Evolutionary conservation across 2,888 invertebrate species (phyloP).

Genomic region (Dynastes hyllus): DNA sequence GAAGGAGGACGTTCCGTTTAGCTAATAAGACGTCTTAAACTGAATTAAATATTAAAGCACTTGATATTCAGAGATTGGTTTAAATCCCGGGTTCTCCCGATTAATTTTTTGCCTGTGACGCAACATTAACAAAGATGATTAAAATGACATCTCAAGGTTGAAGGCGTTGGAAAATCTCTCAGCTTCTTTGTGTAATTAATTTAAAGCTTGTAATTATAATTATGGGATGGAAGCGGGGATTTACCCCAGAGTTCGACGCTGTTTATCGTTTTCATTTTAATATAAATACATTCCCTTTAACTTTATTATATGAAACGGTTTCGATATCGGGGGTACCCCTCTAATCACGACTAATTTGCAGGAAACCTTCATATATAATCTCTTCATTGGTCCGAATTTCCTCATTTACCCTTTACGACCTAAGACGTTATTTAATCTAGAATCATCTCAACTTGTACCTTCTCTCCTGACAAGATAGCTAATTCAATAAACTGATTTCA

Average conservation of each 20-base stretch:
- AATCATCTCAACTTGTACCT: constrained; percentile 61
- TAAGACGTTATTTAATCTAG: constrained; percentile 63
- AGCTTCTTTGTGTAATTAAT: constrained; percentile 30
- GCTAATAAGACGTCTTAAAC: constrained; percentile 17
- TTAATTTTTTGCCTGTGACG: constrained; percentile 6
- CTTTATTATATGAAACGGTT: constrained; percentile 50
- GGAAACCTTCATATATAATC: constrained; percentile 57
- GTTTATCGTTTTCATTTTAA: constrained; percentile 34
- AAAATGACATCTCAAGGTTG: constrained; percentile 28
- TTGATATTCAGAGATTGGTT: not conserved
- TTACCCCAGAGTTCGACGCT: not conserved
- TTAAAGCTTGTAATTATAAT: constrained; percentile 27
- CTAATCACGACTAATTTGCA: constrained; percentile 58
- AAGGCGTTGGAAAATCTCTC: not conserved
- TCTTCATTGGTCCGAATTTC: constrained; percentile 58
- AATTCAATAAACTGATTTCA: constrained; percentile 63
- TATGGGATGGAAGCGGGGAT: not conserved
- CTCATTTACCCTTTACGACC: constrained; percentile 58
- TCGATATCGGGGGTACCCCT: constrained; percentile 45
- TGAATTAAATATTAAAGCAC: constrained; percentile 23
- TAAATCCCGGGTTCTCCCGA: not conserved
- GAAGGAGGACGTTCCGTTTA: not conserved
- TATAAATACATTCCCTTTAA: constrained; percentile 55
- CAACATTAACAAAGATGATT: constrained; percentile 11
- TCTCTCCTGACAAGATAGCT: constrained; percentile 59